Base-by-base conservation (phyloP, 2,888 invertebrate species). In the Chloromyia formosa region DNA sequence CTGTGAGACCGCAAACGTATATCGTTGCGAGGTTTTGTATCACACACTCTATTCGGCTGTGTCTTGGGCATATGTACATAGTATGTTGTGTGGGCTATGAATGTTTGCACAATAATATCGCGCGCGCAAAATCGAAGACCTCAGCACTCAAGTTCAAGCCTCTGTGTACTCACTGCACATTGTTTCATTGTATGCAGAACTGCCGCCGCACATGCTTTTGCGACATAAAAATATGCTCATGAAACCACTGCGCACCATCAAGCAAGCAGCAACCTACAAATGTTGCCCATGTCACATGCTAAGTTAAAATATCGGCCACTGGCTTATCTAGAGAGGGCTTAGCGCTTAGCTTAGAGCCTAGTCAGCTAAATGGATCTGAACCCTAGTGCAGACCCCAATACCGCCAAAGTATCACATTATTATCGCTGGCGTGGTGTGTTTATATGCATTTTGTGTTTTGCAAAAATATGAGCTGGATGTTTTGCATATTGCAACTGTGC, bases 381-480 rank as follows among this genome's bases (percentile, higher is more conserved):
- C 7, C 27, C 7, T 2, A 35, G 18, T 66, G 49, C 35, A 2
- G 7, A 35, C 7, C 27, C 7, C 27, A 35, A 35, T 35, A 35
- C 27, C 27, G 27, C 27, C 27, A 35, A 35, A 35, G 49, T 66
- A 58, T 58, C 71, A 58, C 58, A 71, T 69, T 54, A 69, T 71
- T 58, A 58, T 56, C 71, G 42, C 42, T 71, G 71, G 18, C 58
- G 56, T 56, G 27, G 27, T 35, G 27, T 35, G 71, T 58, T 71
- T 71, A 58, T 71, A 58, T 71, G 71, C 71, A 71, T 71, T 71
- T 71, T 40, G 42, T 53, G 22, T 66, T 66, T 66, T 45, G 66
- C 49, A 66, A 66, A 49, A 66, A 66, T 66, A 49, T 66, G 66
- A 66, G 27, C 27, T 35, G 35, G 7, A 5, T 62, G 23, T 42